phyloP scores from a whole-genome alignment of 2,113 vertebrate genomes.

The Channa maculata region DNA sequence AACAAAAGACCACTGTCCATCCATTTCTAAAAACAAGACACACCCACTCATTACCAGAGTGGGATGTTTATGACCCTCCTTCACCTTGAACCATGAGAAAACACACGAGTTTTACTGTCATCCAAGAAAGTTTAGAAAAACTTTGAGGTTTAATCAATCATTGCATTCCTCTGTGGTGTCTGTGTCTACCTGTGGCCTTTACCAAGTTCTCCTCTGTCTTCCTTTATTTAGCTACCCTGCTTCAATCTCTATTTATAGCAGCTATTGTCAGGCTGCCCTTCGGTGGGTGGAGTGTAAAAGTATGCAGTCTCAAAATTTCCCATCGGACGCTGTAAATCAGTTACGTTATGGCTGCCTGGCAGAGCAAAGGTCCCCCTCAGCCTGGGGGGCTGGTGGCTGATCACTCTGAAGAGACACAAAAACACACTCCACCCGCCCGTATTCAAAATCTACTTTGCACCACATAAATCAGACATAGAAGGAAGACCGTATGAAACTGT shows the following conservation, averaged over 20 bases:
- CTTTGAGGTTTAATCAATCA: slow-evolving; percentile 1
- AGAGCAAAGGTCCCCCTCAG: slow-evolving; percentile 72
- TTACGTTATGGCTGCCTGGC: slow-evolving; percentile 53
- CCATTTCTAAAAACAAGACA: slow-evolving; percentile 62
- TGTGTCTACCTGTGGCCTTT: slow-evolving; percentile 11
- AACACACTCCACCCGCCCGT: neutral
- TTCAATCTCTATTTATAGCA: slow-evolving; percentile 53
- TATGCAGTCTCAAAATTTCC: slow-evolving; percentile 24
- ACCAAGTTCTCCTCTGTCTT: neutral
- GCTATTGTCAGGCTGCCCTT: slow-evolving; percentile 43
- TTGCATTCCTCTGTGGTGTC: neutral
- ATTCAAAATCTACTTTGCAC: no score
- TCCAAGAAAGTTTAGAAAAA: neutral
- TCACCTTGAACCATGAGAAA: neutral
- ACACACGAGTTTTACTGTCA: neutral
- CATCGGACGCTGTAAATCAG: slow-evolving; percentile 71
- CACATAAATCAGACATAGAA: neutral
- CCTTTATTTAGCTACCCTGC: slow-evolving; percentile 29
- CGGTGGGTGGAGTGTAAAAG: slow-evolving; percentile 37
- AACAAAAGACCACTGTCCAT: slow-evolving; percentile 65
- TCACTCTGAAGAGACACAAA: slow-evolving; percentile 4
- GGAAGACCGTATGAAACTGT: neutral
- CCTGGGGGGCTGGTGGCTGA: neutral
- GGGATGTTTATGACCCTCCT: slow-evolving; percentile 25
- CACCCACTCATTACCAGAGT: slow-evolving; percentile 46